Evolutionary conservation across 2,113 vertebrate genomes (phyloP).

Genomic region (Cheilinus undulatus): DNA sequence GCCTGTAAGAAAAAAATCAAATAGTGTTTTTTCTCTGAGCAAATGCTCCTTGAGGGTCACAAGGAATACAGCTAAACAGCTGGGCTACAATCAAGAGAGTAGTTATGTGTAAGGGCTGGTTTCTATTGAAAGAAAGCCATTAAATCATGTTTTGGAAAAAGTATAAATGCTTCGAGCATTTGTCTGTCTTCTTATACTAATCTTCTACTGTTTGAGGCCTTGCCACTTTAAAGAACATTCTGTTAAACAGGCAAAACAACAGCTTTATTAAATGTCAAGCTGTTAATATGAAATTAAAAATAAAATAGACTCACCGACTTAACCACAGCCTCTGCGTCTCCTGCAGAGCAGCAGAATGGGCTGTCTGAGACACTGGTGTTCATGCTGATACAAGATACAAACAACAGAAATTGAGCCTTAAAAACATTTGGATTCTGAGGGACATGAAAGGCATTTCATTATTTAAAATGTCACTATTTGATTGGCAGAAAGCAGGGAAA

Average conservation of each 20-base stretch:
- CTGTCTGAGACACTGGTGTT: slow-evolving; percentile 78
- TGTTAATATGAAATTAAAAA: not conserved
- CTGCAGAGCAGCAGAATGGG: slow-evolving; percentile 70
- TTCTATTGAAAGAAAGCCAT: not conserved
- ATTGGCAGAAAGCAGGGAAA: too few species aligned
- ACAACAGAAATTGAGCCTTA: slow-evolving; percentile 1
- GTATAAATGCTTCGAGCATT: too few species aligned
- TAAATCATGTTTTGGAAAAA: too few species aligned
- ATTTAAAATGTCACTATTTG: too few species aligned
- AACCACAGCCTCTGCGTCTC: slow-evolving; percentile 71
- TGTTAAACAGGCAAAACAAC: too few species aligned
- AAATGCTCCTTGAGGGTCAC: not conserved
- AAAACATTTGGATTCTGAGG: not conserved
- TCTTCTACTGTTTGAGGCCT: not conserved
- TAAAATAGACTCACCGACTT: slow-evolving; percentile 71
- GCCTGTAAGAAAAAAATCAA: slow-evolving; percentile 50
- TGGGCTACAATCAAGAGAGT: too few species aligned
- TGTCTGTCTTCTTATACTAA: slow-evolving; percentile 2
- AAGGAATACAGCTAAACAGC: too few species aligned
- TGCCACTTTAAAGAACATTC: too few species aligned
- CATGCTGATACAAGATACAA: slow-evolving; percentile 61
- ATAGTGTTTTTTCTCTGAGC: not conserved
- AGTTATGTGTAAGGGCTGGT: not conserved
- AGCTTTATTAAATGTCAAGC: not conserved
- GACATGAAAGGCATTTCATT: not conserved